These are phyloP conservation scores for Saccostrea cuccullata DNA, from an alignment of 1,140 invertebrate species.

Conservation along the genomic window DNA sequence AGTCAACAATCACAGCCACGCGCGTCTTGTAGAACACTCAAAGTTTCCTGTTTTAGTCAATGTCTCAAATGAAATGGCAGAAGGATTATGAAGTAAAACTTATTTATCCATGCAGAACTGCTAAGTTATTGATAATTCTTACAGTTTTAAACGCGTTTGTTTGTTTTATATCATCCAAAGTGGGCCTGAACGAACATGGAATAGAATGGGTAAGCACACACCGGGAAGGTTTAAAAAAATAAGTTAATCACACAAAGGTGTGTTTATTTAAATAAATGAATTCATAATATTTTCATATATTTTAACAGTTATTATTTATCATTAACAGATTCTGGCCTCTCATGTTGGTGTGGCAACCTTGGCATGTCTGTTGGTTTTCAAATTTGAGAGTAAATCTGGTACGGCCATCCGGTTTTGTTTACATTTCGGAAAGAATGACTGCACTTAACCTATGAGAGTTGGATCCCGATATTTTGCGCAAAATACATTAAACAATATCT, in stretches of 20 bases:
- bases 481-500: too few species aligned
- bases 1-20: neutral
- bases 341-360: neutral
- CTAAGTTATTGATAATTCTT: neutral
- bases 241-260: too few species aligned
- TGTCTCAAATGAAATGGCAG: neutral
- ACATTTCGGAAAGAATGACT: too few species aligned
- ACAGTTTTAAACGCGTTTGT: neutral
- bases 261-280: neutral
- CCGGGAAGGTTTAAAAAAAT: too few species aligned
- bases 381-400: conserved; percentile 8
- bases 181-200: neutral
- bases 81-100: neutral
- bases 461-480: too few species aligned
- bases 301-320: neutral
- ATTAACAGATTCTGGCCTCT: neutral
- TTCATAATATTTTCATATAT: neutral
- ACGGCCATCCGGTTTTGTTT: neutral
- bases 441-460: too few species aligned
- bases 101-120: neutral
- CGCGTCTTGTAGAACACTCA: neutral
- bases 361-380: neutral
- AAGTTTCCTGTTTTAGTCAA: neutral
- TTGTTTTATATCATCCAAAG: neutral
- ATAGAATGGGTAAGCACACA: neutral